A percentile compares a stretch with the other conserved stretches of the same genome.
Evolutionary conservation across 2,797 vertebrate species (phyloP).

Genomic region (Phrynocephalus forsythii): DNA sequence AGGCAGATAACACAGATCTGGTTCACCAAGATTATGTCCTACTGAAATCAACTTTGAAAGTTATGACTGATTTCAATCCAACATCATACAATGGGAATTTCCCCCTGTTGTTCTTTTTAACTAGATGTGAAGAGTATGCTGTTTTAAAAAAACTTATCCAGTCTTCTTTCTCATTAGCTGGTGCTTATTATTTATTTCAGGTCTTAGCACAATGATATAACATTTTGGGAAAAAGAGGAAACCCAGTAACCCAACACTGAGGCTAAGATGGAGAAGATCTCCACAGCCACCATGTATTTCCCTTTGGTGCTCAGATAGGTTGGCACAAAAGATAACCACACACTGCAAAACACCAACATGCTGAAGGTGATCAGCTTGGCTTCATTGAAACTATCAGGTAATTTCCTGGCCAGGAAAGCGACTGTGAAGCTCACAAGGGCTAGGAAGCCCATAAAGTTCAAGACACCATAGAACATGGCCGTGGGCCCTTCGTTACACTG

Average conservation of each 20-base stretch:
- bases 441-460: constrained; percentile 2
- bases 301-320: constrained; percentile 11
- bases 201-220: constrained; percentile 18
- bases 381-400: constrained; percentile 21
- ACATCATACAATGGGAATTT: too few species aligned
- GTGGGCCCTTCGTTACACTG: constrained; percentile 13
- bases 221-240: constrained; percentile 29
- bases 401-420: constrained; percentile 13
- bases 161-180: background rate
- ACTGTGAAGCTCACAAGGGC: background rate
- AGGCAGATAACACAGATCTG: too few species aligned
- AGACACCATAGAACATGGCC: constrained; percentile 11
- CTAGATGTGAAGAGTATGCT: too few species aligned
- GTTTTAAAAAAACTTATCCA: too few species aligned
- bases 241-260: constrained; percentile 14
- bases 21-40: too few species aligned
- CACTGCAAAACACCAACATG: constrained; percentile 18
- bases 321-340: background rate
- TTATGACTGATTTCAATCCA: too few species aligned
- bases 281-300: constrained; percentile 14
- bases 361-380: constrained; percentile 26
- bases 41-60: too few species aligned
- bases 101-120: too few species aligned
- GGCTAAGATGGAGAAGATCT: constrained; percentile 23
- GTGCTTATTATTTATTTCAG: background rate